Base-by-base conservation (phyloP, 1,140 invertebrate species). In the Tyrophagus putrescentiae region DNA sequence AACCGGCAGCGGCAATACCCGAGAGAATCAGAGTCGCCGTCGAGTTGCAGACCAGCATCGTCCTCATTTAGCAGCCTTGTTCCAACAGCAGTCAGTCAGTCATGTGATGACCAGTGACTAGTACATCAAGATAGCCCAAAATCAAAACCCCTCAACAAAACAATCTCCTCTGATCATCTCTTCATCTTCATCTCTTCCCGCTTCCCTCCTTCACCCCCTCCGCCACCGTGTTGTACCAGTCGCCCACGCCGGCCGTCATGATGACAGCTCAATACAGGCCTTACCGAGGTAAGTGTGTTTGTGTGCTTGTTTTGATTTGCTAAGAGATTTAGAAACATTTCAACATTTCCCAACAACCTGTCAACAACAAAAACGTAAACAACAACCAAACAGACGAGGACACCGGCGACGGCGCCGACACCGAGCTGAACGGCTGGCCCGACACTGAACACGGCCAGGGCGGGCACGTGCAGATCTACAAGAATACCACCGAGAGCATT, bases 391-490 rank as follows among this genome's bases (percentile, higher is more conserved):
- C 18, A 59, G 57, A 59, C 31, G 45, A 63, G 34, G 63, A 63
- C 18, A 33, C 48, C 48, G 62, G 27, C 34, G 65, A 67, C 31
- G 61, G 61, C 34, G 50, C 63, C 41, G 66, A 67, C 54, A 44
- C 44, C 34, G 62, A 65, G 27, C 59, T 61, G 31, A 39, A 62
- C n/a, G 53, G 56, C 23, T 68, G 67, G 67, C 28, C 64, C 28
- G 67, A 68, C 36, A 52, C 62, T 23, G 65, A 67, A 34, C 56
- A 57, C 23, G 63, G 63, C 9, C 44, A 62, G 44, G n/a, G n/a
- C n/a, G n/a, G n/a, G n/a, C n/a, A n/a, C n/a, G 45, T 66, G 18
- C 67, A 68, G 54, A 68, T 68, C 23, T 68, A 68, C 57, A 66
- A 68, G 39, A 65, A 66, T 60, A 68, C 67, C 16, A 67, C 66